Evolutionary conservation across 2,113 vertebrate genomes (phyloP).

Genomic region (Neoarius graeffei): DNA sequence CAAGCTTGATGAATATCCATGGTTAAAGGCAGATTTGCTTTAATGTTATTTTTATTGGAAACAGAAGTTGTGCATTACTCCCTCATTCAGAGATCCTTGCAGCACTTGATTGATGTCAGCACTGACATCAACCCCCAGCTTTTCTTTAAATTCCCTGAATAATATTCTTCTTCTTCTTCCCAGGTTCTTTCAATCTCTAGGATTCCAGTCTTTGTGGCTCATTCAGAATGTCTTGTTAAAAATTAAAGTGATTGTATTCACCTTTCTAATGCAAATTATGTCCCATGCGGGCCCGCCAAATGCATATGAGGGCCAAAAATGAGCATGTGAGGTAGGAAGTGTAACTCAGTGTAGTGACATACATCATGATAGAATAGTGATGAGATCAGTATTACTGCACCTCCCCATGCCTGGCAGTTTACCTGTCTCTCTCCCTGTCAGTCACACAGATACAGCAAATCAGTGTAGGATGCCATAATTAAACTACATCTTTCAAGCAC

Average conservation of each 20-base stretch:
- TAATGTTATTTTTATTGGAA: slow-evolving; percentile 77
- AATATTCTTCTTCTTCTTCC: slow-evolving; percentile 49
- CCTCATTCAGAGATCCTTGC: slow-evolving; percentile 49
- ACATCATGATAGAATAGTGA: slow-evolving; percentile 42
- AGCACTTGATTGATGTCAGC: slow-evolving; percentile 63
- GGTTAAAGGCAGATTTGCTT: slow-evolving; percentile 82
- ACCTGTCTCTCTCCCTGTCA: slow-evolving; percentile 74
- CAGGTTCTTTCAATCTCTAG: slow-evolving; percentile 68
- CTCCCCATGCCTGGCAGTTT: slow-evolving; percentile 69
- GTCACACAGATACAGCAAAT: slow-evolving; percentile 61
- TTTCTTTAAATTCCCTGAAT: slow-evolving; percentile 59
- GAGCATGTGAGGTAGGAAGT: slow-evolving; percentile 44
- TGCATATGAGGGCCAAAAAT: slow-evolving; percentile 73
- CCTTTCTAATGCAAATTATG: slow-evolving; percentile 74
- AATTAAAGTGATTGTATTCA: slow-evolving; percentile 75
- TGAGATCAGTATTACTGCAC: slow-evolving; percentile 39
- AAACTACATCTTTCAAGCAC: neutral
- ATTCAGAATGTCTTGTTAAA: slow-evolving; percentile 79
- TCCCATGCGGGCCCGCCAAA: slow-evolving; percentile 68
- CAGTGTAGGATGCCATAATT: slow-evolving; percentile 3
- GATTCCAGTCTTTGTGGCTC: slow-evolving; percentile 71
- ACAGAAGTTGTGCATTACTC: slow-evolving; percentile 62
- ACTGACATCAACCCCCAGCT: slow-evolving; percentile 53
- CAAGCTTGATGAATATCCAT: slow-evolving; percentile 84
- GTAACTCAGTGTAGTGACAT: slow-evolving; percentile 45